Percentiles rank a stretch among this genome's conserved stretches.
phyloP scores from a whole-genome alignment of 2,797 vertebrate species.

The Simalia tracyae region DNA sequence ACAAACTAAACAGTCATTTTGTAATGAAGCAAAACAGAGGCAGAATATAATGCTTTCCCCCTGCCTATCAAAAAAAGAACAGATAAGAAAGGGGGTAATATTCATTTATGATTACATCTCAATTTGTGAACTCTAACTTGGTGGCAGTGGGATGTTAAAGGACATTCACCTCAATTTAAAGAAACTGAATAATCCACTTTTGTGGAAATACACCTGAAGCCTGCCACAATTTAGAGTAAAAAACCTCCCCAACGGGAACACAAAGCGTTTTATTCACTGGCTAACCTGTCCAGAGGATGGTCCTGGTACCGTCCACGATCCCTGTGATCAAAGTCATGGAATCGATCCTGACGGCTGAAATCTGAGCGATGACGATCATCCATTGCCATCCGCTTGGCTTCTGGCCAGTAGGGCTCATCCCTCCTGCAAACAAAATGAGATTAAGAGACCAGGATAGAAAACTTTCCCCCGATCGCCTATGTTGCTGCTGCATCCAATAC shows the following conservation, averaged over 20 bases:
- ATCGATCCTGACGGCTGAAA: conserved; percentile 88
- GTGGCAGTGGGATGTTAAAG: background rate
- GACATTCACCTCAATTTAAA: background rate
- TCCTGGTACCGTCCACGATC: conserved; percentile 90
- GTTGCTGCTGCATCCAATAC: no score
- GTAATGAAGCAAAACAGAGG: background rate
- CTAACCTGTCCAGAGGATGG: conserved; percentile 85
- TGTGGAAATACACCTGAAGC: background rate
- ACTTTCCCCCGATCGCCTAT: background rate
- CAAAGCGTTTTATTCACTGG: background rate
- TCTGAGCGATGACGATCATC: conserved; percentile 91
- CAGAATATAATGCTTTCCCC: background rate
- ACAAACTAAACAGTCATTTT: background rate
- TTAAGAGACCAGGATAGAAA: background rate
- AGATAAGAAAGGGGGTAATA: background rate
- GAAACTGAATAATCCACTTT: background rate
- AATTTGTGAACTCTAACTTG: background rate
- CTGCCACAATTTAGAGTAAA: background rate
- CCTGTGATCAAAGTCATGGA: conserved; percentile 92
- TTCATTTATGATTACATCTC: background rate
- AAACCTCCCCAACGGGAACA: background rate
- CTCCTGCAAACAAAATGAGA: conserved; percentile 71
- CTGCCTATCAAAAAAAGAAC: background rate
- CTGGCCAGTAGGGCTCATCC: conserved; percentile 87
- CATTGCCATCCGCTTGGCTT: conserved; percentile 86